Percentiles rank a stretch among this genome's conserved stretches.
Evolutionary conservation across 2,113 vertebrate genomes (phyloP).

Genomic region (Cyanocitta stelleri): DNA sequence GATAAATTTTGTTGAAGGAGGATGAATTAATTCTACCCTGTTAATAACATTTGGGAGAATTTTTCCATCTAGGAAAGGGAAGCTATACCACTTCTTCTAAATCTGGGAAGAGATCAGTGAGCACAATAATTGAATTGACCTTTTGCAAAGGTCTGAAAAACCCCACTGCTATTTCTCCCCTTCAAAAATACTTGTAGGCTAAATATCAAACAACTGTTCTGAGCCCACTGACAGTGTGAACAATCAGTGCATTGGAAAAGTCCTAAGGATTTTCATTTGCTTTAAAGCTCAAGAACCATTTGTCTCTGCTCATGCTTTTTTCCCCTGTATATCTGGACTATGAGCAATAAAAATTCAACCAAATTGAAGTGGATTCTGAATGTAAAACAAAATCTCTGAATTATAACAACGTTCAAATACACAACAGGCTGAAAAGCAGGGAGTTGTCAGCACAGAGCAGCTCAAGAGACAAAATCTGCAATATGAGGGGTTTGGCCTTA

Average conservation of each 20-base stretch:
- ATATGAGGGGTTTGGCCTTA: background rate
- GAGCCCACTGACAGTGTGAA: background rate
- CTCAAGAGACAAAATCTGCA: background rate
- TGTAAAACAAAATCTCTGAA: background rate
- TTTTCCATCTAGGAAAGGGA: background rate
- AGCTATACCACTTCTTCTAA: background rate
- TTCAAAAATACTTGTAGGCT: constrained; percentile 1
- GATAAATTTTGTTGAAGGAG: background rate
- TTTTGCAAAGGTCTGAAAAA: constrained; percentile 37
- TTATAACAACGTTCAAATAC: background rate
- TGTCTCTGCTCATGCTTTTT: background rate
- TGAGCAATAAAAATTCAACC: background rate
- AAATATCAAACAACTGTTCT: background rate
- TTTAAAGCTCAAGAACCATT: background rate
- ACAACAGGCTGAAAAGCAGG: background rate
- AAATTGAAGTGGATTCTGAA: background rate
- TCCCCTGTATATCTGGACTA: background rate
- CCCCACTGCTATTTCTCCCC: background rate
- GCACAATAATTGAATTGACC: constrained; percentile 25
- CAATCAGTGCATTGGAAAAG: background rate
- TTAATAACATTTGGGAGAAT: background rate
- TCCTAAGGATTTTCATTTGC: background rate
- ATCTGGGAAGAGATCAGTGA: constrained; percentile 10
- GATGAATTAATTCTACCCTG: constrained; percentile 11
- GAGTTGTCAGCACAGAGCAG: background rate